Evolutionary conservation across 1,140 invertebrate species (phyloP).

Genomic region (Oncopodura yosiiana): DNA sequence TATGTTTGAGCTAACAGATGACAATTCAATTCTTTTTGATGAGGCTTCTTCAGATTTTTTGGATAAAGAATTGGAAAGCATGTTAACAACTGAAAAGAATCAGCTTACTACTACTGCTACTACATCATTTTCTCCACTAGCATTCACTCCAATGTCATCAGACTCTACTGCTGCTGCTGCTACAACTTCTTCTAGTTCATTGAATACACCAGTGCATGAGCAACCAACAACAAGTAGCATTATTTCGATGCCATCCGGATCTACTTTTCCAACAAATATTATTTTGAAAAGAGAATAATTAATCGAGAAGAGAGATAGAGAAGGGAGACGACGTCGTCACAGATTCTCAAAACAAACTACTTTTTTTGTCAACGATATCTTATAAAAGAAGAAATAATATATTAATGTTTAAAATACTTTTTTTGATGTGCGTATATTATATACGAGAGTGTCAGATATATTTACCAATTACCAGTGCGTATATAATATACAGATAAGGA

Average conservation of each 20-base stretch:
- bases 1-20: constrained; percentile 35
- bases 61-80: constrained; percentile 30
- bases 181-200: neutral
- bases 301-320: too few relatives aligned
- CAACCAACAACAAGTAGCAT: neutral
- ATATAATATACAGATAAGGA: too few relatives aligned
- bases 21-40: constrained; percentile 26
- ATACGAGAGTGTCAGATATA: too few relatives aligned
- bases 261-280: too few relatives aligned
- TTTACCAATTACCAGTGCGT: too few relatives aligned
- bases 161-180: neutral
- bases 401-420: too few relatives aligned
- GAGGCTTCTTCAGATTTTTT: constrained; percentile 22
- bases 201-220: neutral
- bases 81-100: constrained; percentile 29
- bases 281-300: too few relatives aligned
- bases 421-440: too few relatives aligned
- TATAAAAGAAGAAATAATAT: too few relatives aligned
- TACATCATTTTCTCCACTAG: neutral
- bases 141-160: neutral
- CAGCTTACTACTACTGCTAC: constrained; percentile 7
- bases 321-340: too few relatives aligned
- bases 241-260: neutral
- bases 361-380: too few relatives aligned
- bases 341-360: too few relatives aligned